Base-by-base conservation (phyloP, 2,888 invertebrate species). In the Tetanocera ferruginea region DNA sequence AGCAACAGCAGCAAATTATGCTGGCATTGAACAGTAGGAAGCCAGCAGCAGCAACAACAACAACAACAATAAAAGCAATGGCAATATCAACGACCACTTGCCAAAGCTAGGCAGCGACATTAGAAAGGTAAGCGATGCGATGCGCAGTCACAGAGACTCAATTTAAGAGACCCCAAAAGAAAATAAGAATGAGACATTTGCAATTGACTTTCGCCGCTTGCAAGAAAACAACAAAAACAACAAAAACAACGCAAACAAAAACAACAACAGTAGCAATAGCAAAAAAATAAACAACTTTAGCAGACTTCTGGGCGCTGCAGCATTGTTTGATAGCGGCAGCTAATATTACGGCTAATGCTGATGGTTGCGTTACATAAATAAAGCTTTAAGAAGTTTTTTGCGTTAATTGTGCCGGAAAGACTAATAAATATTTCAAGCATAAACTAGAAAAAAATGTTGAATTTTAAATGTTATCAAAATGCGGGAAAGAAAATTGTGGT, bases 111-210 rank as follows among this genome's bases (percentile, higher is more conserved):
- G 19, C 55, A 37, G 25, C 19, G 19, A 14, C 66, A 67, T 75
- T 75, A 75, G 75, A 75, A 75, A 75, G 66, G 75, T 52, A 71
- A 57, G 70, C 34, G 49, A 74, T 31, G 57, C 43, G 19, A 11
- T 19, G 43, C 49, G 19, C 49, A 34, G 17, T 31, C 71, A 34
- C 34, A 31, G 71, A n/a, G 62, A n/a, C 72, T 57, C 57, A 37
- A 64, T 74, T 74, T 66, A 28, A 60, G 25, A 64, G 66, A 52
- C 23, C 55, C 28, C 67, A 67, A 85, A 86, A 83, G 82, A 85
- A 87, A 87, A 87, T 86, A 83, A 83, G 85, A 84, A 84, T 85
- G 83, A 83, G 84, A 84, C 85, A 83, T 82, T 83, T 83, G 82
- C 83, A 83, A 84, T 84, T 84, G 84, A 83, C 83, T 84, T 85